A percentile compares a stretch with the other conserved stretches of the same genome.
Conservation (phyloP, 2,113 vertebrate species). For the Globicephala melas region DNA sequence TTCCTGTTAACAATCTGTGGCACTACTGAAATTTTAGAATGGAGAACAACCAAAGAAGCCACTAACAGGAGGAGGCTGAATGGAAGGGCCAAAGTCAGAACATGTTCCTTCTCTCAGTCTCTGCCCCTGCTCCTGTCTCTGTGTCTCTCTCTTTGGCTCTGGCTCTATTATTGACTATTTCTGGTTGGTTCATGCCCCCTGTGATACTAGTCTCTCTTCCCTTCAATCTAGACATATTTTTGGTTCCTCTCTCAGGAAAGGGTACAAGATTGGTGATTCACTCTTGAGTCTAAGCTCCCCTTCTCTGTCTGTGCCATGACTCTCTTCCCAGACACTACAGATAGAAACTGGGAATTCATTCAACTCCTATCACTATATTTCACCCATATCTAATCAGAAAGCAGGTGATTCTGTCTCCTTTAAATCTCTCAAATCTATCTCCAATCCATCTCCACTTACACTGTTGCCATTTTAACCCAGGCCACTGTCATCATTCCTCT, state of each 20-base stretch:
- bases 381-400: background rate
- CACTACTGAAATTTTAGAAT: slow-evolving; percentile 40
- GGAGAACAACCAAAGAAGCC: background rate
- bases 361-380: background rate
- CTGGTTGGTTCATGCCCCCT: background rate
- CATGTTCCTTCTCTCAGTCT: background rate
- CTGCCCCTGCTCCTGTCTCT: background rate
- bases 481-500: background rate
- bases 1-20: slow-evolving; percentile 18
- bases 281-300: background rate
- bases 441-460: background rate
- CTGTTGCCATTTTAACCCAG: background rate
- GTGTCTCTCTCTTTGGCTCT: background rate
- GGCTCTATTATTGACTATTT: background rate
- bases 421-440: background rate
- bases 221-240: background rate
- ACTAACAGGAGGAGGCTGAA: background rate
- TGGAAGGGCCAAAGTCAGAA: background rate
- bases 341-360: background rate
- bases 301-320: background rate
- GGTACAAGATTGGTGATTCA: background rate
- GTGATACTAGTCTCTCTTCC: background rate
- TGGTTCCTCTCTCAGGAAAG: background rate
- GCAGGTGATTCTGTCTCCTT: background rate
- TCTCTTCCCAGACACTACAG: background rate